Conservation (phyloP, 2,113 vertebrate genomes). For the Peromyscus leucopus region DNA sequence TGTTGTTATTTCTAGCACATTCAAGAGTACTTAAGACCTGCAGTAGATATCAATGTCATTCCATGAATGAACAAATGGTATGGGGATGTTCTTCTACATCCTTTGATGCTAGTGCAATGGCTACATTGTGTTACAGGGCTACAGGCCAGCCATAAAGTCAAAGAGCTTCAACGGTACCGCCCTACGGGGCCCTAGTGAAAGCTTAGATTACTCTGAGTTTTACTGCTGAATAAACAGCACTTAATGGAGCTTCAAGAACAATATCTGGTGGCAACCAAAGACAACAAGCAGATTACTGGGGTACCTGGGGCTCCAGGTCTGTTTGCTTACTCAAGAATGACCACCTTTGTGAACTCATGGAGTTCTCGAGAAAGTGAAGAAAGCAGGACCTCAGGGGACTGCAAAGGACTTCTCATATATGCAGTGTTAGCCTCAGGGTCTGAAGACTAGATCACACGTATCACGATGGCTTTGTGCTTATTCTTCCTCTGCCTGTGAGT, state of each 20-base stretch:
- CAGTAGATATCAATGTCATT: not conserved
- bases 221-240: not conserved
- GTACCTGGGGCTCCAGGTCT: not conserved
- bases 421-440: not conserved
- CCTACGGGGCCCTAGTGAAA: not conserved
- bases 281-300: not conserved
- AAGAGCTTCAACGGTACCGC: not conserved
- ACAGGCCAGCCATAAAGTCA: not conserved
- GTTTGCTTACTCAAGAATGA: not conserved
- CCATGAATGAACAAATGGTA: not conserved
- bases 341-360: not conserved
- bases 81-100: not conserved
- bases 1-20: not conserved
- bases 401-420: not conserved
- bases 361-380: not conserved
- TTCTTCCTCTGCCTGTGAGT: constrained; percentile 15
- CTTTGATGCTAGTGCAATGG: not conserved
- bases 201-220: not conserved
- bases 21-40: not conserved
- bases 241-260: constrained; percentile 12
- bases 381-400: not conserved
- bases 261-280: not conserved
- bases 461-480: constrained; percentile 8
- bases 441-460: constrained; percentile 27
- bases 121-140: not conserved